phyloP scores from a whole-genome alignment of 2,797 vertebrate species.

The Acipenser transmontanus region DNA sequence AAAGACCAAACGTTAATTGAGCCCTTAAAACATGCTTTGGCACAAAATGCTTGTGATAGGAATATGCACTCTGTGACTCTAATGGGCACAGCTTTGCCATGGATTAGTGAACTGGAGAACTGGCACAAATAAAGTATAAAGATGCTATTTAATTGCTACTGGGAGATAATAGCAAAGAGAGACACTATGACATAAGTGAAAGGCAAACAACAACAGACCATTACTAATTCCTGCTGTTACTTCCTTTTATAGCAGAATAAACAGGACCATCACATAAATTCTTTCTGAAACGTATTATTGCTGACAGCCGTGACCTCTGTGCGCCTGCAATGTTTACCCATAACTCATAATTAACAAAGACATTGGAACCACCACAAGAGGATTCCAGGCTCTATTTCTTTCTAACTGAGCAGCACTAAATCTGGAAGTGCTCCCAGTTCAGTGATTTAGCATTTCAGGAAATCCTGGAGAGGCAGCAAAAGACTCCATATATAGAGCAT shows the following conservation, averaged over 20 bases:
- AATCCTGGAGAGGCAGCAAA: conserved; percentile 75
- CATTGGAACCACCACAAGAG: conserved; percentile 95
- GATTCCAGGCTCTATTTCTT: conserved; percentile 88
- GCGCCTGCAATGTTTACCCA: conserved; percentile 95
- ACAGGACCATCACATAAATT: conserved; percentile 84
- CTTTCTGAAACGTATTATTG: conserved; percentile 94
- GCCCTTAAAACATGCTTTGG: neutral
- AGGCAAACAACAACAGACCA: conserved; percentile 38
- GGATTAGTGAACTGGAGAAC: conserved; percentile 4
- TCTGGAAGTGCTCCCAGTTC: conserved; percentile 95
- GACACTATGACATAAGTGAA: conserved; percentile 23
- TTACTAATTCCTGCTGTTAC: conserved; percentile 51
- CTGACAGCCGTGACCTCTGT: conserved; percentile 95
- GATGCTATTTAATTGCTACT: neutral
- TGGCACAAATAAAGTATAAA: neutral
- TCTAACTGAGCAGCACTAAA: conserved; percentile 87
- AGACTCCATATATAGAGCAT: conserved; percentile 86
- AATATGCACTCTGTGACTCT: neutral
- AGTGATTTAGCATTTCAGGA: conserved; percentile 88
- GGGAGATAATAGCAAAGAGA: conserved; percentile 15
- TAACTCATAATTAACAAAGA: conserved; percentile 99
- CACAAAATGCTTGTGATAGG: neutral
- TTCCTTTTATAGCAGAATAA: conserved; percentile 73
- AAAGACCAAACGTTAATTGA: neutral
- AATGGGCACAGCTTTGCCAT: conserved; percentile 7